Evolutionary conservation across 2,888 invertebrate species (phyloP).

Genomic region (Fragum fragum): DNA sequence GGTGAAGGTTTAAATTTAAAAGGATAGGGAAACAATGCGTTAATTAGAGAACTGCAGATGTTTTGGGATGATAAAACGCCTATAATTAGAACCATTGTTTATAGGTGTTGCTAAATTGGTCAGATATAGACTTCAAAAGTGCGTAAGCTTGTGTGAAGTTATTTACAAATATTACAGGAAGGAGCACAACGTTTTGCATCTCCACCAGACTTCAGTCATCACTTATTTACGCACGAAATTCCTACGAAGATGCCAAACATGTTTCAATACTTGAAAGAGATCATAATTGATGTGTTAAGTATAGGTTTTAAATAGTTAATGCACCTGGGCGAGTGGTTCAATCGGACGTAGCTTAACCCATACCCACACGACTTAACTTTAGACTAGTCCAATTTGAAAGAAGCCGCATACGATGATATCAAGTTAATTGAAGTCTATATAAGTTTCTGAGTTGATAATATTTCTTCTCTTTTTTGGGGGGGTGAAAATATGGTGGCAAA

Average conservation of each 20-base stretch:
- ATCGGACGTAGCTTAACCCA: neutral
- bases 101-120: constrained; percentile 22
- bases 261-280: neutral
- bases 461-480: no score
- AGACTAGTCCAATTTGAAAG: no score
- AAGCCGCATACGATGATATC: no score
- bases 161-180: neutral
- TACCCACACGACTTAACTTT: no score
- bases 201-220: neutral
- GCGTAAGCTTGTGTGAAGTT: neutral
- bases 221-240: constrained; percentile 16
- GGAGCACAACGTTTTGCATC: neutral
- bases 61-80: neutral
- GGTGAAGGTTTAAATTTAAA: no score
- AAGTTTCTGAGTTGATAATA: no score
- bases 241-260: constrained; percentile 9
- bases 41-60: neutral
- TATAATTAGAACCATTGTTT: constrained; percentile 14
- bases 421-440: no score
- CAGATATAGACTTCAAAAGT: neutral
- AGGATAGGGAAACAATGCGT: neutral
- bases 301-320: neutral
- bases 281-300: neutral
- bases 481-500: no score
- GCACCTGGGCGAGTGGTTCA: neutral